Percentiles rank a stretch among this genome's conserved stretches.
Evolutionary conservation across 2,888 invertebrate species (phyloP).

Genomic region (Drosophila siamana): DNA sequence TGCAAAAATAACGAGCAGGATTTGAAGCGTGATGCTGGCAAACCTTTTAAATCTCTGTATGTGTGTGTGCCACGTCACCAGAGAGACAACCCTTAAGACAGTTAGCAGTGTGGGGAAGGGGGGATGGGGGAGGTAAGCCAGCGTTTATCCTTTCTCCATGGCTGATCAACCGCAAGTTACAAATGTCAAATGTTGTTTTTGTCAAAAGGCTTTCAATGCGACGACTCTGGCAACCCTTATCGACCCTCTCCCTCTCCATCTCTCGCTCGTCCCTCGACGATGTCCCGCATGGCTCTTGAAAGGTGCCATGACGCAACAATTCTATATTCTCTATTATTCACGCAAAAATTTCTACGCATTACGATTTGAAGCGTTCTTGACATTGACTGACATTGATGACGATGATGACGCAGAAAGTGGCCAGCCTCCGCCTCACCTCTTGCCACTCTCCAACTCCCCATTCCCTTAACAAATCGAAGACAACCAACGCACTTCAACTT

Average conservation of each 20-base stretch:
- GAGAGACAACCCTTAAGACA: slow-evolving; percentile 26
- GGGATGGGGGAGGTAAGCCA: neutral
- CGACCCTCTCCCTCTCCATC: neutral
- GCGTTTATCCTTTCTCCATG: slow-evolving; percentile 69
- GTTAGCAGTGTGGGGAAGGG: neutral
- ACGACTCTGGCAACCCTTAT: slow-evolving; percentile 47
- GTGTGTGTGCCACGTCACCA: slow-evolving; percentile 34
- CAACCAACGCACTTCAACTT: neutral
- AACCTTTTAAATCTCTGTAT: slow-evolving; percentile 42
- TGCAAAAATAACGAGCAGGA: slow-evolving; percentile 63
- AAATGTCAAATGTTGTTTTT: slow-evolving; percentile 77
- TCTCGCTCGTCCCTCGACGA: neutral
- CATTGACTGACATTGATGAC: slow-evolving; percentile 76
- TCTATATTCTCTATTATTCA: slow-evolving; percentile 57
- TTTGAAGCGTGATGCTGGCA: slow-evolving; percentile 55
- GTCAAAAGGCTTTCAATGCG: slow-evolving; percentile 60
- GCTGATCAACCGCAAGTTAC: slow-evolving; percentile 80
- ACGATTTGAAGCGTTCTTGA: slow-evolving; percentile 61
- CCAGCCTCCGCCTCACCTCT: neutral
- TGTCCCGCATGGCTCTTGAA: slow-evolving; percentile 7
- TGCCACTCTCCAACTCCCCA: too few species aligned
- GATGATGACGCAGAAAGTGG: slow-evolving; percentile 55
- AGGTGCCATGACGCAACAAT: slow-evolving; percentile 76
- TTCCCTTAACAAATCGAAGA: slow-evolving; percentile 8
- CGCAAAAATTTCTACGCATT: slow-evolving; percentile 63